Base-by-base conservation (phyloP, 2,888 invertebrate genomes). In the Drosophila anomalata region DNA sequence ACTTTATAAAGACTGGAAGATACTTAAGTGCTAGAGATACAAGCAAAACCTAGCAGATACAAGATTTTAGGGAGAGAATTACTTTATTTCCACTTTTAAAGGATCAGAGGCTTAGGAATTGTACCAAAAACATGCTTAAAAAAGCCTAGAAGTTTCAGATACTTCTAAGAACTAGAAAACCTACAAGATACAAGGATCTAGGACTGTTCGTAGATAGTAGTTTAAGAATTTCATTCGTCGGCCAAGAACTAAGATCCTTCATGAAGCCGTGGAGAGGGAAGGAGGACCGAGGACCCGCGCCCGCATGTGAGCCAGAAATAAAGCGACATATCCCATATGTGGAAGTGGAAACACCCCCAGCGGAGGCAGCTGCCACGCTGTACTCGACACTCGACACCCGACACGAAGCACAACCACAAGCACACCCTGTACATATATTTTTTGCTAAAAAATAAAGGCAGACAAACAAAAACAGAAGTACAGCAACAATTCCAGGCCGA, bases 261-360 rank as follows among this genome's bases (percentile, higher is more conserved):
- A 29, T 29, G 7, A 29, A 9, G 29, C 29, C 29, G 3, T 9
- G 24, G 46, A 29, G 22, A 39, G n/a, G 20, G 41, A n/a, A 26
- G 33, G 9, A 24, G n/a, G 17, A 71, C 54, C 63, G 3, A 4
- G 22, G 0, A 24, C 3, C 5, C 60, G 78, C 55, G 62, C 53
- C 53, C 66, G 57, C 58, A 74, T 53, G 51, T 20, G 12, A 36
- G 39, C n/a, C 42, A 31, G 17, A 39, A n/a, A 29, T 29, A 8
- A 39, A 39, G 41, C 26, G n/a, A 31, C 11, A 26, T 78, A 9
- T 62, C 26, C 65, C 73, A 68, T 69, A 73, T 79, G 66, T 79
- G 66, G 62, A 76, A 63, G 69, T 79, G 66, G 62, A 76, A 63
- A 44, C 70, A 48, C 69, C 68, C 36, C 44, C 52, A 48, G 65